Evolutionary conservation across 2,113 vertebrate species (phyloP).

Genomic region (Murina feae): DNA sequence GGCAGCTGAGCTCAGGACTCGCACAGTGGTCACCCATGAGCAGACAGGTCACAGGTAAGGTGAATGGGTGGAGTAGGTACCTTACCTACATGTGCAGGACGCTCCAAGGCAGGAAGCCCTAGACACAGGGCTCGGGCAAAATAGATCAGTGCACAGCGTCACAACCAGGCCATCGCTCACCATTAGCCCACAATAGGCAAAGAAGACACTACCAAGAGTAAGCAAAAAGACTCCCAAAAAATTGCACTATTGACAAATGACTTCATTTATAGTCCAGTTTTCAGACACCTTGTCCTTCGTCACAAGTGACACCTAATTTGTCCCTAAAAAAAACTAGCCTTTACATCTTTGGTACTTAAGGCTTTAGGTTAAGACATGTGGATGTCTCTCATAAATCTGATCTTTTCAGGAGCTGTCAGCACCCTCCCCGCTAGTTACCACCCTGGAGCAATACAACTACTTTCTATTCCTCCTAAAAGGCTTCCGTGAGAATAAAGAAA

Average conservation of each 20-base stretch:
- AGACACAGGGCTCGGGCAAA: conserved; percentile 21
- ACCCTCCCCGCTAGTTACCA: conserved; percentile 34
- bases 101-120: not conserved
- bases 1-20: not conserved
- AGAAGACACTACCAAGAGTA: conserved; percentile 64
- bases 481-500: conserved; percentile 67
- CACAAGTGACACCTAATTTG: conserved; percentile 82
- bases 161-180: not conserved
- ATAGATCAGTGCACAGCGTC: conserved; percentile 24
- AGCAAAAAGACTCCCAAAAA: conserved; percentile 53
- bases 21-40: not conserved
- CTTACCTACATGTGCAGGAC: accelerated
- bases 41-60: not conserved
- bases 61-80: no score
- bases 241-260: conserved; percentile 78
- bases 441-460: conserved; percentile 3
- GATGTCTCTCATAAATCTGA: conserved; percentile 80
- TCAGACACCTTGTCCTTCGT: conserved; percentile 79
- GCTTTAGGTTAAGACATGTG: conserved; percentile 76
- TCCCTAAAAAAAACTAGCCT: conserved; percentile 75
- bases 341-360: conserved; percentile 80
- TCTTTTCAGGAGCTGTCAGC: conserved; percentile 67
- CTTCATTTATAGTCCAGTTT: conserved; percentile 80
- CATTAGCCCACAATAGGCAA: conserved; percentile 51
- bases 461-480: conserved; percentile 60